These are phyloP conservation scores for Geotrypetes seraphini DNA, from an alignment of 2,797 vertebrate genomes.

Conservation along the genomic window DNA sequence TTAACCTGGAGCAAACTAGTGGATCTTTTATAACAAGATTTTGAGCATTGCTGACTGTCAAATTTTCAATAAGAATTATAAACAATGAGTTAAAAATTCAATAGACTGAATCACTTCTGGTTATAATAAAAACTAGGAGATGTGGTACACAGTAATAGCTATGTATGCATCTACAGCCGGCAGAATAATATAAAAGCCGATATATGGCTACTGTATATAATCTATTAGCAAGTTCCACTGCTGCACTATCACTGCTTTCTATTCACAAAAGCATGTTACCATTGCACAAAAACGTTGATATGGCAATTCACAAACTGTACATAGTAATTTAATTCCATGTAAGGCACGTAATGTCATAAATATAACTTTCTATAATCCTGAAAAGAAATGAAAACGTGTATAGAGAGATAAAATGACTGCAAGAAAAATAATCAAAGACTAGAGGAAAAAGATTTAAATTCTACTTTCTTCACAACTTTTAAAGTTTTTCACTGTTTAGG, in stretches of 20 bases:
- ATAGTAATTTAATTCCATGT: slow-evolving; percentile 21
- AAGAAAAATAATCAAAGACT: too few species aligned
- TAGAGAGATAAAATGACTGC: background rate
- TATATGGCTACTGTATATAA: slow-evolving; percentile 37
- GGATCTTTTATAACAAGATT: slow-evolving; percentile 54
- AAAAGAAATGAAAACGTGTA: background rate
- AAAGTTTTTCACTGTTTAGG: slow-evolving; percentile 6
- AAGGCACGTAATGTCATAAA: background rate
- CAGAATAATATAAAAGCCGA: slow-evolving; percentile 37
- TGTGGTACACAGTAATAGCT: slow-evolving; percentile 49
- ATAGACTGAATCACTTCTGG: slow-evolving; percentile 48
- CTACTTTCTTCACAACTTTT: too few species aligned
- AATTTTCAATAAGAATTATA: slow-evolving; percentile 56
- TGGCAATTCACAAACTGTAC: slow-evolving; percentile 28
- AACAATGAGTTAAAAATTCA: slow-evolving; percentile 54
- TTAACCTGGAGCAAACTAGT: slow-evolving; percentile 45
- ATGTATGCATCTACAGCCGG: slow-evolving; percentile 42
- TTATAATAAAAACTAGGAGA: slow-evolving; percentile 35
- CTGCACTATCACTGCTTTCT: slow-evolving; percentile 20
- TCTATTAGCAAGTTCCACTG: slow-evolving; percentile 43
- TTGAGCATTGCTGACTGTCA: slow-evolving; percentile 36
- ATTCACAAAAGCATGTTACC: too few species aligned
- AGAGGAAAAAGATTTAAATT: too few species aligned
- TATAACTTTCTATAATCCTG: slow-evolving; percentile 2
- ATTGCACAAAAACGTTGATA: slow-evolving; percentile 37